These are phyloP conservation scores for Mus spretus DNA, from an alignment of 2,797 vertebrate species.

Conservation along the genomic window DNA sequence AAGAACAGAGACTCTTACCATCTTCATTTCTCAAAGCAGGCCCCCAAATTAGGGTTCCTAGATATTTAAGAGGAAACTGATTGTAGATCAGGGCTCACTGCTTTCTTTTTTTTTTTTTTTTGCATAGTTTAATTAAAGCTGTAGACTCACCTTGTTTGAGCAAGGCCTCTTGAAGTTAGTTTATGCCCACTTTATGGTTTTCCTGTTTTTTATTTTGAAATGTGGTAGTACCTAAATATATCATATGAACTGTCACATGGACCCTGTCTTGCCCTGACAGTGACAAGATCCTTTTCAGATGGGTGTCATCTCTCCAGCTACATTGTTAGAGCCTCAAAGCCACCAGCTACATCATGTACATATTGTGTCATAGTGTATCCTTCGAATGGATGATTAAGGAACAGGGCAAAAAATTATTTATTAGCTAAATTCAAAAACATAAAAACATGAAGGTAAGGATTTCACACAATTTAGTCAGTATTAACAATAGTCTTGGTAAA, in stretches of 20 bases:
- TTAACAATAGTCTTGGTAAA: constrained; percentile 29
- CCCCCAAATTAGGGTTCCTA: background rate
- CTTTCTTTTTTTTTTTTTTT: background rate
- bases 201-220: background rate
- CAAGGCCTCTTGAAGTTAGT: background rate
- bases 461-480: background rate
- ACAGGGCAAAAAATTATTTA: background rate
- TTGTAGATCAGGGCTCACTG: background rate
- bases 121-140: constrained; percentile 26
- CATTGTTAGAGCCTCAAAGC: background rate
- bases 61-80: constrained; percentile 1
- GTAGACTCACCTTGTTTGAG: background rate
- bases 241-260: background rate
- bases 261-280: background rate
- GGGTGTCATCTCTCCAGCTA: background rate
- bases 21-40: background rate
- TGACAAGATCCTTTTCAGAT: background rate
- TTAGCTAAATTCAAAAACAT: background rate
- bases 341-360: background rate
- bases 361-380: background rate
- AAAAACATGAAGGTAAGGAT: background rate
- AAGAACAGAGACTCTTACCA: background rate
- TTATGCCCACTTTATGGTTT: background rate
- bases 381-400: constrained; percentile 8
- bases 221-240: background rate